These are phyloP conservation scores for Mimachlamys varia DNA, from an alignment of 2,888 invertebrate species.

Conservation along the genomic window DNA sequence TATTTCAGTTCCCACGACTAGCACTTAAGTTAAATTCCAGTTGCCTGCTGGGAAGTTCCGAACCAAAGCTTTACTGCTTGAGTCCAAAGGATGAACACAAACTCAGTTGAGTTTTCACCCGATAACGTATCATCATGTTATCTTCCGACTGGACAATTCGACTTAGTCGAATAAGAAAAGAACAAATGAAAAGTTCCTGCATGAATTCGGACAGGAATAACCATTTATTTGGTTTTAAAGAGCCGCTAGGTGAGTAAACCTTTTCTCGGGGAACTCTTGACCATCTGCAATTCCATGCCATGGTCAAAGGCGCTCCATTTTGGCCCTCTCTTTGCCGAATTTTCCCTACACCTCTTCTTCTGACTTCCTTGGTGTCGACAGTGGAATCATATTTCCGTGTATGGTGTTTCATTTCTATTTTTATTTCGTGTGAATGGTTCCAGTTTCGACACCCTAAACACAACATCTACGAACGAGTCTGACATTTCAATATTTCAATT, in stretches of 20 bases:
- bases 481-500: not conserved
- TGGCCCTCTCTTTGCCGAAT: slow-evolving; percentile 19
- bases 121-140: slow-evolving; percentile 23
- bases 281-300: slow-evolving; percentile 25
- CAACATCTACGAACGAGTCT: not conserved
- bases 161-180: slow-evolving; percentile 23
- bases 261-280: slow-evolving; percentile 11
- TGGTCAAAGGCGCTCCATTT: slow-evolving; percentile 10
- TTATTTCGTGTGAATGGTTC: slow-evolving; percentile 29
- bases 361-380: not conserved
- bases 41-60: slow-evolving; percentile 1
- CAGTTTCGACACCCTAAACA: slow-evolving; percentile 15
- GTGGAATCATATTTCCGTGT: slow-evolving; percentile 20
- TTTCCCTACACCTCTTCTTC: not conserved
- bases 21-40: slow-evolving; percentile 36
- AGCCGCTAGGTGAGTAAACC: slow-evolving; percentile 22
- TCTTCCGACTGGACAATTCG: slow-evolving; percentile 7
- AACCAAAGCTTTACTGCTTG: slow-evolving; percentile 10
- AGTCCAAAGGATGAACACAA: not conserved
- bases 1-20: slow-evolving; percentile 31
- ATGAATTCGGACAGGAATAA: slow-evolving; percentile 32
- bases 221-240: not conserved
- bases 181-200: slow-evolving; percentile 29
- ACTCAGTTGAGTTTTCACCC: slow-evolving; percentile 23
- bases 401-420: not conserved